These are phyloP conservation scores for Cosmorhoe ocellata DNA, from an alignment of 2,888 invertebrate genomes.

Conservation along the genomic window DNA sequence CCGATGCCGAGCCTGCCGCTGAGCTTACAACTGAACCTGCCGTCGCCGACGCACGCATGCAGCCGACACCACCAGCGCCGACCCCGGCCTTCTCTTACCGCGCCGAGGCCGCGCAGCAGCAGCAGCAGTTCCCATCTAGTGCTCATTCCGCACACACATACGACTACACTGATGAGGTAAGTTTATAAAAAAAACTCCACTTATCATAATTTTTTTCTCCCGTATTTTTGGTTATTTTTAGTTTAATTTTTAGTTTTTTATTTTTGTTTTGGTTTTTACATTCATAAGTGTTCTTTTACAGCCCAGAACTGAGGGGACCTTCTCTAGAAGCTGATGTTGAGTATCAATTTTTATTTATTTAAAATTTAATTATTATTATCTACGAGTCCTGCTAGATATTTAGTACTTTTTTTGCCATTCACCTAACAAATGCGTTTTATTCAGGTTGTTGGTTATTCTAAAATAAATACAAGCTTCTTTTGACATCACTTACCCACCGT, in stretches of 20 bases:
- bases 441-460: neutral
- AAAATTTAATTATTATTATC: neutral
- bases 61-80: neutral
- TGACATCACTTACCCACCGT: conserved; percentile 5
- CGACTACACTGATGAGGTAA: conserved; percentile 2
- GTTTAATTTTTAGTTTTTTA: conserved; percentile 3
- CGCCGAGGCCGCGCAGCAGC: neutral
- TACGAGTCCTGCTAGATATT: neutral
- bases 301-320: conserved; percentile 16
- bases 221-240: neutral
- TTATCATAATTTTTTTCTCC: conserved; percentile 1
- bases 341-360: conserved; percentile 8
- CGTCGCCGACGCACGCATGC: neutral
- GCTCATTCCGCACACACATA: neutral
- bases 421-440: neutral
- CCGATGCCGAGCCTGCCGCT: too few species aligned
- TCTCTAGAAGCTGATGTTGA: conserved; percentile 11
- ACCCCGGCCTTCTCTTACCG: conserved; percentile 6
- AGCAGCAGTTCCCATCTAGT: neutral
- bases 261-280: conserved; percentile 11
- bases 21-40: too few species aligned
- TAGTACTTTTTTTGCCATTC: conserved; percentile 5
- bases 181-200: neutral
- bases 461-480: conserved; percentile 5
- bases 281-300: conserved; percentile 19